phyloP scores from a whole-genome alignment of 2,113 vertebrate genomes.

The Mormyrus lacerda region DNA sequence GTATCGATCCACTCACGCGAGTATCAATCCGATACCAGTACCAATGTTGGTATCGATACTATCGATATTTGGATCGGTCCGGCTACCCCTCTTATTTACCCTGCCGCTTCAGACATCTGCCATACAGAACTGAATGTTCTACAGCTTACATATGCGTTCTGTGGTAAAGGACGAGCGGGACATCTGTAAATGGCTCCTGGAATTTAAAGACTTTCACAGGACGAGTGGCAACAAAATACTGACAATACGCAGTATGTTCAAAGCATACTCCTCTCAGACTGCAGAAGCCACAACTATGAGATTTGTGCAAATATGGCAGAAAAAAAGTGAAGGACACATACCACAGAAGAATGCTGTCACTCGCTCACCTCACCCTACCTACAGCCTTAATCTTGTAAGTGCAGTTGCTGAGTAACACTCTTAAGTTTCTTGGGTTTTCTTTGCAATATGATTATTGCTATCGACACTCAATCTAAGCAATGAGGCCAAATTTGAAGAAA shows the following conservation, averaged over 20 bases:
- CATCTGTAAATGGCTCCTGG: background rate
- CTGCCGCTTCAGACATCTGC: background rate
- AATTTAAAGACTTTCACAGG: background rate
- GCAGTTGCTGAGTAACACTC: background rate
- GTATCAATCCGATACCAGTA: no score
- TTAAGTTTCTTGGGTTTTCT: no score
- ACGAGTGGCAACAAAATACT: background rate
- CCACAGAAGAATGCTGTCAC: background rate
- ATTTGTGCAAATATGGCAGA: background rate
- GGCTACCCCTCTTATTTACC: no score
- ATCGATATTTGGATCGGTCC: no score
- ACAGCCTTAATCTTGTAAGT: background rate
- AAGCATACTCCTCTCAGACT: background rate
- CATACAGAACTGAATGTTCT: background rate
- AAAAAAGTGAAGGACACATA: background rate
- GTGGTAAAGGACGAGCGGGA: background rate
- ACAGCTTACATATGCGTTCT: background rate
- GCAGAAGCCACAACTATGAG: background rate
- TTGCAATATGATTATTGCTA: background rate
- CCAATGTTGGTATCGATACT: no score
- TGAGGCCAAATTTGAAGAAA: background rate
- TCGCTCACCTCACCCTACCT: background rate
- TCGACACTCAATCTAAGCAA: background rate
- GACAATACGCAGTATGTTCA: background rate
- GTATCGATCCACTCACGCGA: no score